Evolutionary conservation across 2,113 vertebrate genomes (phyloP).

Genomic region (Microtus richardsoni): DNA sequence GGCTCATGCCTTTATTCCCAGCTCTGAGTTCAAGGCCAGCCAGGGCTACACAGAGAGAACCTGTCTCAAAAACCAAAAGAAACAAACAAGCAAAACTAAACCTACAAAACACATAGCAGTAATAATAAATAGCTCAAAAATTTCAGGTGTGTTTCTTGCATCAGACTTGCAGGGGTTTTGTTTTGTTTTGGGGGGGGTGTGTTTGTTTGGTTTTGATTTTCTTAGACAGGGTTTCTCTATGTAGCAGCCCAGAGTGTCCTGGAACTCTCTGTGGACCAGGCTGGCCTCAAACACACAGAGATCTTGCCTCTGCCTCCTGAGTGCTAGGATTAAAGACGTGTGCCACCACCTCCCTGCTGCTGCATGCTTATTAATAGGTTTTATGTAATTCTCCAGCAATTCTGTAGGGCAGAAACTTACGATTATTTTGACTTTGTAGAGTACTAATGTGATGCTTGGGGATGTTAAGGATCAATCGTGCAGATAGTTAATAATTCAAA

Average conservation of each 20-base stretch:
- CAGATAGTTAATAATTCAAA: slow-evolving; percentile 25
- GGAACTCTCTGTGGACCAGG: not conserved
- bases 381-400: slow-evolving; percentile 27
- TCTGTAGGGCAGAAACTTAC: not conserved
- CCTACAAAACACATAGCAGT: not conserved
- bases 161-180: not conserved
- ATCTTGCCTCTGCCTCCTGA: not conserved
- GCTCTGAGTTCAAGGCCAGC: no score
- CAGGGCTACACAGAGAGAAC: no score
- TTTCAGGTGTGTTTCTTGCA: slow-evolving; percentile 16
- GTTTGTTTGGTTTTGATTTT: not conserved
- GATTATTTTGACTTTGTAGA: slow-evolving; percentile 47
- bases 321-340: not conserved
- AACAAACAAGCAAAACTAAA: not conserved
- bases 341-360: not conserved
- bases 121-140: not conserved
- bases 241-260: not conserved
- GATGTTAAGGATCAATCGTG: not conserved
- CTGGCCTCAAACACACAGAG: not conserved
- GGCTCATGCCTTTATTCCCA: no score
- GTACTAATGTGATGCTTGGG: not conserved
- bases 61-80: not conserved
- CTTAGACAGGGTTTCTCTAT: not conserved
- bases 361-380: slow-evolving; percentile 48
- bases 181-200: not conserved